phyloP scores from a whole-genome alignment of 2,797 vertebrate genomes.

The Choloepus didactylus region DNA sequence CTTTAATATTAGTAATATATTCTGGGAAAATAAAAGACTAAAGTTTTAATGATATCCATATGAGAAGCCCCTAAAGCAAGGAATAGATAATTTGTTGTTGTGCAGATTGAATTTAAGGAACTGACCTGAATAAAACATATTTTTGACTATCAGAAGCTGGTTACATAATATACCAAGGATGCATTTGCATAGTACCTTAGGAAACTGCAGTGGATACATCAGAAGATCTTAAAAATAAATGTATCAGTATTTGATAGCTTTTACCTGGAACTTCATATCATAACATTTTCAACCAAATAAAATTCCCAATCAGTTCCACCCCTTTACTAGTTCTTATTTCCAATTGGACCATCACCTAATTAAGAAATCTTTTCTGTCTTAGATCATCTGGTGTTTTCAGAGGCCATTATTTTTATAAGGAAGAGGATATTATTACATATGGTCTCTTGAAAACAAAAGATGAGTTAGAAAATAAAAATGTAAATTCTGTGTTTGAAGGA shows the following conservation, averaged over 20 bases:
- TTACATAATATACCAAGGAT: background rate
- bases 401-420: background rate
- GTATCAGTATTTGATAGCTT: background rate
- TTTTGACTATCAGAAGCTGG: background rate
- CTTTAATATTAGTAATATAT: background rate
- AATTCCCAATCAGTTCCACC: background rate
- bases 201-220: background rate
- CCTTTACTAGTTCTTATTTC: background rate
- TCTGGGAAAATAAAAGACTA: background rate
- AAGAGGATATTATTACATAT: background rate
- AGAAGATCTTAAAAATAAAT: background rate
- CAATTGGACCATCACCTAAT: background rate
- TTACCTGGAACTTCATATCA: background rate
- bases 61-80: background rate
- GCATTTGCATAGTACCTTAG: background rate
- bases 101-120: background rate
- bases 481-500: background rate
- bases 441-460: background rate
- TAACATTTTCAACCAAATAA: conserved; percentile 17
- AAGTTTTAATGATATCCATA: background rate
- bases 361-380: background rate
- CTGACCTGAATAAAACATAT: no score
- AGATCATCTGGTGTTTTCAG: background rate
- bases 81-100: background rate
- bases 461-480: background rate